Percentiles rank a stretch among this genome's conserved stretches.
Conservation (phyloP, 2,888 invertebrate genomes). For the Drosophila paracracens region DNA sequence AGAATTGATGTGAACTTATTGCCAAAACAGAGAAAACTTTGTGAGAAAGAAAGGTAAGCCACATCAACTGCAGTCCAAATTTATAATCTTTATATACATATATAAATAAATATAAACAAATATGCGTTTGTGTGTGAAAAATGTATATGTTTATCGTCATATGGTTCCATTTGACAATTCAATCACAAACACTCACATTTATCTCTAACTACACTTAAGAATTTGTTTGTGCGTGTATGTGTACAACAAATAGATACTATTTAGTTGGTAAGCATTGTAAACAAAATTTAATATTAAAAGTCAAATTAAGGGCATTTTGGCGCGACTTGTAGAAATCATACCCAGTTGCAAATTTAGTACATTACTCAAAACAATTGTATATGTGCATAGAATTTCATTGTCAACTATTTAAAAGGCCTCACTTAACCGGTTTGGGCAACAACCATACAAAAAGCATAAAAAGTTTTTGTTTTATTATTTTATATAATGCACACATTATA, state of each 20-base stretch:
- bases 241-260: constrained; percentile 45
- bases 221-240: constrained; percentile 5
- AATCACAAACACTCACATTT: constrained; percentile 34
- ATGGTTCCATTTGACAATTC: constrained; percentile 7
- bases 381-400: not conserved
- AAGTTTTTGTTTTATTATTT: not conserved
- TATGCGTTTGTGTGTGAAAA: not conserved
- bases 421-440: constrained; percentile 12
- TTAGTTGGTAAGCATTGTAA: constrained; percentile 27
- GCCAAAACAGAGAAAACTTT: not conserved
- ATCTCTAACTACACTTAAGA: constrained; percentile 25
- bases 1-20: not conserved
- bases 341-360: constrained; percentile 57
- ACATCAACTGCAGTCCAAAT: not conserved
- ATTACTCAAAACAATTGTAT: too few species aligned
- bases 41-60: not conserved
- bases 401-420: not conserved
- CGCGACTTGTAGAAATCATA: constrained; percentile 17
- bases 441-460: not conserved
- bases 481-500: not conserved
- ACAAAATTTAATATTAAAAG: constrained; percentile 51
- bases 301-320: constrained; percentile 74
- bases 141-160: not conserved
- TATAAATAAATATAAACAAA: not conserved
- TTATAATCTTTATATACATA: not conserved